Evolutionary conservation across 2,797 vertebrate species (phyloP).

Genomic region (Momotus momota): DNA sequence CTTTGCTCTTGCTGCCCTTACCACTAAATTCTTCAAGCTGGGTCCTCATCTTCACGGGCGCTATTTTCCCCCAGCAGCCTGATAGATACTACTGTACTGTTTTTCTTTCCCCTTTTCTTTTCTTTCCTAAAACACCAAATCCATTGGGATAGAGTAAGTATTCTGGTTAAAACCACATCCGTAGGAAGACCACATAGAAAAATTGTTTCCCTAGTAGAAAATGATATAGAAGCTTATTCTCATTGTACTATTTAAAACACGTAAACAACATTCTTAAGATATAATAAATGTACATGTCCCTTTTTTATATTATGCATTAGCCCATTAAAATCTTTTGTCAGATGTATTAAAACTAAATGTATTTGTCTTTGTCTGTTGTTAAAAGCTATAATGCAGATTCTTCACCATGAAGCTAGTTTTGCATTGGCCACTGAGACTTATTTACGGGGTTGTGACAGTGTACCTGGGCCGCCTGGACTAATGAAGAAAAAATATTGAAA

Average conservation of each 20-base stretch:
- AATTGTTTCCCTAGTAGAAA: not conserved
- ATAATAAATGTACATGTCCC: not conserved
- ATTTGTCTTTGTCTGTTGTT: not conserved
- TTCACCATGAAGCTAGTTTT: not conserved
- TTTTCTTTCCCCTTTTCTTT: not conserved
- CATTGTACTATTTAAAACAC: not conserved
- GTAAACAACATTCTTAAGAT: not conserved
- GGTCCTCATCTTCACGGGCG: not conserved
- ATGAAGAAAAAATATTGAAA: not conserved
- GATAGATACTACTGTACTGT: not conserved
- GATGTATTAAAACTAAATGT: not conserved
- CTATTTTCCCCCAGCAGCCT: not conserved
- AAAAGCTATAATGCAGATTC: not conserved
- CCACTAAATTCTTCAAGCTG: constrained; percentile 4
- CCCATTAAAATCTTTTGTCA: not conserved
- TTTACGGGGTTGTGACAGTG: not conserved
- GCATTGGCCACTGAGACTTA: not conserved
- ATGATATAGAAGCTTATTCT: not conserved
- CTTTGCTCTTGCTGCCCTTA: constrained; percentile 31
- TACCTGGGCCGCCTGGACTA: not conserved
- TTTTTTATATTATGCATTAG: not conserved
- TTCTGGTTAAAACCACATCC: not conserved
- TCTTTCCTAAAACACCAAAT: not conserved
- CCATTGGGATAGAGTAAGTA: not conserved
- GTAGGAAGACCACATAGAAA: not conserved